phyloP scores from a whole-genome alignment of 2,113 vertebrate genomes.

The Myiagra hebetior region DNA sequence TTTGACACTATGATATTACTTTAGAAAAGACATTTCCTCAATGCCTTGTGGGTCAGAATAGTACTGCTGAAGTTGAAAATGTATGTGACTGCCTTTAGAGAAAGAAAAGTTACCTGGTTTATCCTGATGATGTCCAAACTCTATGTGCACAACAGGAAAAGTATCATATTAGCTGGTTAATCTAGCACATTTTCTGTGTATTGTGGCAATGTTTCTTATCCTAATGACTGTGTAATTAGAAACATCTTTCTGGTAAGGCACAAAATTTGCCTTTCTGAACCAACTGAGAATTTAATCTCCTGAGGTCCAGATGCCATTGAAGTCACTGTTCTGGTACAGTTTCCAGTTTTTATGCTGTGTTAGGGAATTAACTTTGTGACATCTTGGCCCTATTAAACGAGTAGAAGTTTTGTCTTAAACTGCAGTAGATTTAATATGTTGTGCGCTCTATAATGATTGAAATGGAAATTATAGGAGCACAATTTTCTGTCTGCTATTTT shows the following conservation, averaged over 20 bases:
- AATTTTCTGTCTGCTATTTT: background rate
- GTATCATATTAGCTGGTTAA: background rate
- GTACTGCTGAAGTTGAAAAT: background rate
- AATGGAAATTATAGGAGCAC: background rate
- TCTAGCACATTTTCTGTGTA: background rate
- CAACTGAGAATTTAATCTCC: background rate
- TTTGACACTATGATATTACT: background rate
- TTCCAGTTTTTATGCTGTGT: background rate
- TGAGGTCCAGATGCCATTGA: background rate
- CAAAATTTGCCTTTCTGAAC: background rate
- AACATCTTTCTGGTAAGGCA: background rate
- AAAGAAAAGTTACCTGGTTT: background rate
- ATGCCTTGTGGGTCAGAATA: background rate
- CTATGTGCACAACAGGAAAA: background rate
- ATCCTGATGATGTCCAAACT: background rate
- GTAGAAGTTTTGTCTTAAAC: constrained; percentile 1
- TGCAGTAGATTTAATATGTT: background rate
- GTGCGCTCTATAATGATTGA: background rate
- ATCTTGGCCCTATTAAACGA: background rate
- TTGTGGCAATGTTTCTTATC: background rate
- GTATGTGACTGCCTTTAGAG: background rate
- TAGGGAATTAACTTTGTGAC: constrained; percentile 6
- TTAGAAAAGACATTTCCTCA: background rate
- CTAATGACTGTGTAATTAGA: background rate
- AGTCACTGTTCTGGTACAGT: background rate